phyloP scores from a whole-genome alignment of 2,888 invertebrate species.

The Tipula helvola region DNA sequence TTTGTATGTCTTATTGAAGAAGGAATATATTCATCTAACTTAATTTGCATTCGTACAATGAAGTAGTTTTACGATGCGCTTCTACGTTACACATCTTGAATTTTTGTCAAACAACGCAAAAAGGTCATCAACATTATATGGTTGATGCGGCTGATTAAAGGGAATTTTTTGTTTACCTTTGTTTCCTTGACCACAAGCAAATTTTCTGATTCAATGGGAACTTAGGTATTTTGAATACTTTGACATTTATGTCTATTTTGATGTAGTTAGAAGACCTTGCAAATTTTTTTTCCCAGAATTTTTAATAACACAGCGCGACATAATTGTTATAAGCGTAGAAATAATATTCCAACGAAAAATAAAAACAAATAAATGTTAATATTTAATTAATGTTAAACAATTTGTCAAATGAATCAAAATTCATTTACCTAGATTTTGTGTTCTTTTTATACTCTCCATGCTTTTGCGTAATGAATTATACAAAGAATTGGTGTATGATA shows the following conservation, averaged over 20 bases:
- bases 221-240: neutral
- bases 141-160: too few relatives aligned
- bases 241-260: neutral
- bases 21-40: too few relatives aligned
- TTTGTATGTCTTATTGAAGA: too few relatives aligned
- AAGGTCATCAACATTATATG: too few relatives aligned
- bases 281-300: neutral
- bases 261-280: neutral
- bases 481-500: neutral
- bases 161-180: too few relatives aligned
- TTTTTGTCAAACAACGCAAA: neutral
- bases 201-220: neutral
- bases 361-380: neutral
- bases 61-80: neutral
- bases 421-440: neutral
- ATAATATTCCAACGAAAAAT: neutral
- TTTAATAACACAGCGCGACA: neutral
- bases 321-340: neutral
- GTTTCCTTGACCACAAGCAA: too few relatives aligned
- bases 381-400: neutral
- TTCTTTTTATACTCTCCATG: neutral
- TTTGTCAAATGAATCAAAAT: neutral
- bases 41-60: neutral
- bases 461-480: neutral
- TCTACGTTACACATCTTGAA: too few relatives aligned